A percentile compares a stretch with the other conserved stretches of the same genome.
These are phyloP conservation scores for Microctonus brassicae DNA, from an alignment of 2,888 invertebrate genomes.

Conservation along the genomic window DNA sequence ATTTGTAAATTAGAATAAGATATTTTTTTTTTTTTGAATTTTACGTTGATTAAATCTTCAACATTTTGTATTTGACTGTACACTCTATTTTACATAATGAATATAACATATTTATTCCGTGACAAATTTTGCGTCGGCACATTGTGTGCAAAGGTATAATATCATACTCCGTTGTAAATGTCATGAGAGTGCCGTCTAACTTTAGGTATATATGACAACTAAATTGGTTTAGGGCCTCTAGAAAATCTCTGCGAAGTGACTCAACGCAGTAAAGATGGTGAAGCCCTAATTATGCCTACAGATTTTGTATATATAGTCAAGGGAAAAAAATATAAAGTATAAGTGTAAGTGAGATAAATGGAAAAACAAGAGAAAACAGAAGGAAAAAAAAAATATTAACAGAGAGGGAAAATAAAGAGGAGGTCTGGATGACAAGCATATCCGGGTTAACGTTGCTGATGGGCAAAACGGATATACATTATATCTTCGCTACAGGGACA, in stretches of 20 bases:
- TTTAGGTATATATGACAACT: slow-evolving; percentile 44
- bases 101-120: neutral
- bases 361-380: neutral
- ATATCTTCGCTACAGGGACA: slow-evolving; percentile 27
- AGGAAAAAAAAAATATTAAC: neutral
- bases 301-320: neutral
- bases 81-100: slow-evolving; percentile 42
- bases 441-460: slow-evolving; percentile 48
- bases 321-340: neutral
- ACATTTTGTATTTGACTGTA: neutral
- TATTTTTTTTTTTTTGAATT: neutral
- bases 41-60: slow-evolving; percentile 38
- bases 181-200: slow-evolving; percentile 16
- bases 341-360: neutral
- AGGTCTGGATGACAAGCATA: slow-evolving; percentile 53
- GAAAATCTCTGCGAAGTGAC: neutral
- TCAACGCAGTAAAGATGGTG: slow-evolving; percentile 42
- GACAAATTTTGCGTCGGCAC: slow-evolving; percentile 1
- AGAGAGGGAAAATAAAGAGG: too few species aligned
- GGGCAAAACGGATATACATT: neutral
- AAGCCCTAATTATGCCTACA: slow-evolving; percentile 56
- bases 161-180: slow-evolving; percentile 30
- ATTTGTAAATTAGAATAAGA: too few species aligned
- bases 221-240: slow-evolving; percentile 47
- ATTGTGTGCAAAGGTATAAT: neutral